These are phyloP conservation scores for Cristatella mucedo DNA, from an alignment of 2,888 invertebrate genomes.

Conservation along the genomic window DNA sequence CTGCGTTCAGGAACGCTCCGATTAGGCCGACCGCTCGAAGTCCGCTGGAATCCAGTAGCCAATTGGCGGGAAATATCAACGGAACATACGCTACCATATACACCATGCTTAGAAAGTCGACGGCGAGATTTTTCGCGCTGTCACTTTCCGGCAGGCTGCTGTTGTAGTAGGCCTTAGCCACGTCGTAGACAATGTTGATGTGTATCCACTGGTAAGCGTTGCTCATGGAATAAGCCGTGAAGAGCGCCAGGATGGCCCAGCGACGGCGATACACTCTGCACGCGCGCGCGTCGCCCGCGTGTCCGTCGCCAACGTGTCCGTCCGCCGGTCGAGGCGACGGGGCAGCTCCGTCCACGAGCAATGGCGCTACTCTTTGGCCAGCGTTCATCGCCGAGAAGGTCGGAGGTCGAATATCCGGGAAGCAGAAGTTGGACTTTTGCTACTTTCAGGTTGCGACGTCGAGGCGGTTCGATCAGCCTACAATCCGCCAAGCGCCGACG, in stretches of 20 bases:
- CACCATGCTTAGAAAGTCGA: slow-evolving; percentile 94
- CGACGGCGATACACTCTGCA: slow-evolving; percentile 43
- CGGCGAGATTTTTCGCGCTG: slow-evolving; percentile 41
- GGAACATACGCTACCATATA: slow-evolving; percentile 95
- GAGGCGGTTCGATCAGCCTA: too few relatives aligned
- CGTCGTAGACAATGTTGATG: slow-evolving; percentile 77
- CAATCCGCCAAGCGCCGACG: too few relatives aligned
- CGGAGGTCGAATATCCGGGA: too few relatives aligned
- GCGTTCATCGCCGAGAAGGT: too few relatives aligned
- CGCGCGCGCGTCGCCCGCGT: too few relatives aligned
- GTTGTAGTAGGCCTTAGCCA: slow-evolving; percentile 48
- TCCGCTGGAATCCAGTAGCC: slow-evolving; percentile 75
- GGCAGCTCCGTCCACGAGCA: too few relatives aligned
- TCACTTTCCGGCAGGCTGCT: slow-evolving; percentile 34
- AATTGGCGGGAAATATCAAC: slow-evolving; percentile 90
- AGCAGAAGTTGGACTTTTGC: too few relatives aligned
- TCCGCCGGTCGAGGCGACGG: too few relatives aligned
- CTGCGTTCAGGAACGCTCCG: slow-evolving; percentile 67
- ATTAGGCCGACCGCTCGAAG: slow-evolving; percentile 43
- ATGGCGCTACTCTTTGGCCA: too few relatives aligned
- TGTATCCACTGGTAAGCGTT: slow-evolving; percentile 95
- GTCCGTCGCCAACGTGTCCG: too few relatives aligned
- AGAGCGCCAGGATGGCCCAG: slow-evolving; percentile 71
- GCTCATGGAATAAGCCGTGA: slow-evolving; percentile 71
- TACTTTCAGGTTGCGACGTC: too few relatives aligned